phyloP scores from a whole-genome alignment of 2,113 vertebrate species.

The Craseonycteris thonglongyai region DNA sequence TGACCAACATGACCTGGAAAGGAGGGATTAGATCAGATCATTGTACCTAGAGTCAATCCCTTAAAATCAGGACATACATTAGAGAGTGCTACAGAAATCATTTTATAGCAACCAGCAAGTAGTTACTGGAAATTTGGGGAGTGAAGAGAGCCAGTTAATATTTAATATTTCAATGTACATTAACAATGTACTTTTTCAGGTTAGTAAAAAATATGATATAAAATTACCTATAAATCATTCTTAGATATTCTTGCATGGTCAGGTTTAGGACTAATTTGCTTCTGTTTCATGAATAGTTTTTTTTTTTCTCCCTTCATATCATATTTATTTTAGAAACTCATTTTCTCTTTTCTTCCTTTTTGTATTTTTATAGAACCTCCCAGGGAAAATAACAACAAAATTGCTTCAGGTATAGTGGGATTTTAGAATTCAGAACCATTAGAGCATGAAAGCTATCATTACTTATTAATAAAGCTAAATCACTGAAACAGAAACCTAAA shows the following conservation, averaged over 20 bases:
- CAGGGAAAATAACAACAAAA: slow-evolving; percentile 53
- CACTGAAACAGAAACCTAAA: slow-evolving; percentile 37
- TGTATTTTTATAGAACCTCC: background rate
- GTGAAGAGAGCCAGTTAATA: background rate
- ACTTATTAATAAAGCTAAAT: slow-evolving; percentile 61
- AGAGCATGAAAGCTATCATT: slow-evolving; percentile 21
- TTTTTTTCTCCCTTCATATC: background rate
- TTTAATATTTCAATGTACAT: background rate
- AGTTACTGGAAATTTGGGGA: background rate
- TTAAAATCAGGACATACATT: background rate
- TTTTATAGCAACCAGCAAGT: background rate
- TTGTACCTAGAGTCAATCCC: background rate
- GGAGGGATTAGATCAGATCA: background rate
- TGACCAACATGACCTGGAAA: background rate
- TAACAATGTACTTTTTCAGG: background rate
- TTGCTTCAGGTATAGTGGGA: slow-evolving; percentile 13
- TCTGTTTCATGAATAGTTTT: background rate
- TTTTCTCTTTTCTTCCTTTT: slow-evolving; percentile 39
- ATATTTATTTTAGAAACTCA: slow-evolving; percentile 47
- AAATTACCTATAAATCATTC: slow-evolving; percentile 30
- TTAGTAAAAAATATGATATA: background rate
- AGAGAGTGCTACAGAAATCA: background rate
- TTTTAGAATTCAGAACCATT: background rate
- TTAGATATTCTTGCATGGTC: background rate
- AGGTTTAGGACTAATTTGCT: background rate